phyloP scores from a whole-genome alignment of 2,888 invertebrate species.

The Selenia dentaria region DNA sequence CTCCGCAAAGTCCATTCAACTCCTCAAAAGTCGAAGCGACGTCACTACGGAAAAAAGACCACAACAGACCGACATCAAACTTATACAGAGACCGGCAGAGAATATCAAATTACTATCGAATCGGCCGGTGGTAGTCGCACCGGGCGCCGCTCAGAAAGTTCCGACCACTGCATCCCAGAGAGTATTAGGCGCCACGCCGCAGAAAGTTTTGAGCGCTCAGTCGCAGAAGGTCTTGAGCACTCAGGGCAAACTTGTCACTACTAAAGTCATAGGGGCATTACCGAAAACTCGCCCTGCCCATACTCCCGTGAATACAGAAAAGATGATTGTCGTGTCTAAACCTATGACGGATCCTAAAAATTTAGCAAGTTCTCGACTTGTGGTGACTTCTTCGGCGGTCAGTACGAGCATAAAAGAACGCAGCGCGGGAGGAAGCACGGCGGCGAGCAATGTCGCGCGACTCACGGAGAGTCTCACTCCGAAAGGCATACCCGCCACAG shows the following conservation, averaged over 20 bases:
- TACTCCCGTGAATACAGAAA: constrained; percentile 58
- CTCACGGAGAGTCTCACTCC: constrained; percentile 66
- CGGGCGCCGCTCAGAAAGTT: constrained; percentile 64
- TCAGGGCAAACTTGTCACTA: constrained; percentile 67
- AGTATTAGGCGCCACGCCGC: constrained; percentile 49
- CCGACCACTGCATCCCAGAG: constrained; percentile 23
- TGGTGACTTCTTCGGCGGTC: constrained; percentile 64
- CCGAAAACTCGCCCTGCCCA: constrained; percentile 54
- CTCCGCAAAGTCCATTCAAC: constrained; percentile 67
- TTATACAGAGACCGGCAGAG: constrained; percentile 70
- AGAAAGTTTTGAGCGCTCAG: constrained; percentile 52
- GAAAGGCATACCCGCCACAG: constrained; percentile 77
- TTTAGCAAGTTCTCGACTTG: constrained; percentile 62
- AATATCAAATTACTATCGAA: constrained; percentile 71
- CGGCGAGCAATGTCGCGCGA: constrained; percentile 58
- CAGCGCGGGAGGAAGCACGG: constrained; percentile 50
- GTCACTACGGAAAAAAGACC: constrained; percentile 55
- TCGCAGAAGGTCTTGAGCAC: constrained; percentile 63
- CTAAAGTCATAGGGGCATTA: constrained; percentile 71
- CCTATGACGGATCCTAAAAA: constrained; percentile 59
- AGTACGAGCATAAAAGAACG: constrained; percentile 55
- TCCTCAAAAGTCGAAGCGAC: constrained; percentile 69
- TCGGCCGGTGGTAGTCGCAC: constrained; percentile 68
- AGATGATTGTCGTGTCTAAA: constrained; percentile 79
- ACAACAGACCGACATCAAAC: constrained; percentile 59